Evolutionary conservation across 2,797 vertebrate genomes (phyloP), one percentile per base, ranked within the genome.

Genomic region (Neosilurus hyrtlii): DNA sequence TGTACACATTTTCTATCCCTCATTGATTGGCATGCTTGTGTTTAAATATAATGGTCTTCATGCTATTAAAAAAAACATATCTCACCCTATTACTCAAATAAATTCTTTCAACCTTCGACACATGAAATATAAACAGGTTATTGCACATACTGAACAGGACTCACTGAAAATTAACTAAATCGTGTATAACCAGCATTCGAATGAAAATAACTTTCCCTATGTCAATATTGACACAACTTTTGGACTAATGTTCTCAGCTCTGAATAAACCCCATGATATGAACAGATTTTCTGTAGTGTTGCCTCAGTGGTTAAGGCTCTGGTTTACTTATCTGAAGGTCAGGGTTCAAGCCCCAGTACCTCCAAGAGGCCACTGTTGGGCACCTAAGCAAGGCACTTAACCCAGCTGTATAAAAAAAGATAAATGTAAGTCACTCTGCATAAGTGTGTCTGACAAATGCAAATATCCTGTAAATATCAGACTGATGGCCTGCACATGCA

Each of bases 191-290:
- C 20, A 16, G 2, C 56, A 18, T 30, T 15, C 16, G 24, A 54
- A 73, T n/a, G n/a, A 56, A 73, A 73, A 18, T 3, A 26, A 56
- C 9, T 16, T 73, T 30, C 51, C 24, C 9, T 15, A 3, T 56
- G 52, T 73, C 24, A 30, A 30, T 73, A 73, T 73, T 73, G 52
- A 73, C 24, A 73, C 30, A 30, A 73, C 52, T 26, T 73, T 73
- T 73, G 71, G 52, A 73, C 71, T 73, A 15, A 56, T 73, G 52
- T 73, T 56, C 51, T 24, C 52, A 56, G 24, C 15, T 73, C 51
- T 56, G 24, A 56, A 30, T 52, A 73, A 9, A 73, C 24, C 24
- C 52, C 24, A 54, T 30, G 71, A 5, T 73, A 24, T 56, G 68
- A 10, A 24, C 1, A 30, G 15, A 30, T 14, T 72, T 24, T 54